These are phyloP conservation scores for Cardinalis cardinalis DNA, from an alignment of 2,113 vertebrate genomes.

Conservation along the genomic window DNA sequence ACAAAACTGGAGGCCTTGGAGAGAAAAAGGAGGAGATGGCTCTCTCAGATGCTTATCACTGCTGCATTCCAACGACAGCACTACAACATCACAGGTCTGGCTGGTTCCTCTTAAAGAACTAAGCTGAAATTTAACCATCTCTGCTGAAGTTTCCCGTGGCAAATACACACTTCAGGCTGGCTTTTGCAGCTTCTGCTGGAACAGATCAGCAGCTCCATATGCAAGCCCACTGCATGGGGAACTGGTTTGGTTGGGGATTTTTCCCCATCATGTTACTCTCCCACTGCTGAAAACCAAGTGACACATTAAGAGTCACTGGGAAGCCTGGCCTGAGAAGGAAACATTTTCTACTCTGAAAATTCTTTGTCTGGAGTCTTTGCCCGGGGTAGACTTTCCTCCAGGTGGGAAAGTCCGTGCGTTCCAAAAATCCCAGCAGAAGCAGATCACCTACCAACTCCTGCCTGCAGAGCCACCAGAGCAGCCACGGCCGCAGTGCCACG, in stretches of 20 bases:
- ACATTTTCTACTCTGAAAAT: neutral
- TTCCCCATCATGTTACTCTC: neutral
- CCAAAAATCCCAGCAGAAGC: neutral
- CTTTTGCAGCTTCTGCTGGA: neutral
- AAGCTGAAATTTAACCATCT: neutral
- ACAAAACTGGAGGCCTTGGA: neutral
- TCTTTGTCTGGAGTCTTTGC: neutral
- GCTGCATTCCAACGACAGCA: neutral
- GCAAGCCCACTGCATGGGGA: neutral
- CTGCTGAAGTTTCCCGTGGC: neutral
- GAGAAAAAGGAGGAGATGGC: neutral
- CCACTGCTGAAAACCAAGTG: neutral
- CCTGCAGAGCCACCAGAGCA: neutral
- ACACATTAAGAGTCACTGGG: neutral
- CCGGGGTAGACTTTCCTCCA: neutral
- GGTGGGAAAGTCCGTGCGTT: neutral
- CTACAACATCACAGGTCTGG: neutral
- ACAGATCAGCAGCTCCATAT: neutral
- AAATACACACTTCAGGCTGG: neutral
- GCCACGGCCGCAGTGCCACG: accelerated
- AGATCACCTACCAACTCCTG: accelerated
- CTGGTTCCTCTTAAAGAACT: neutral
- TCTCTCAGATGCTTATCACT: neutral
- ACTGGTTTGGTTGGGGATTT: neutral
- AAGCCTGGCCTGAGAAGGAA: neutral